phyloP scores from a whole-genome alignment of 2,888 invertebrate species.

The Scaptomyza flava region DNA sequence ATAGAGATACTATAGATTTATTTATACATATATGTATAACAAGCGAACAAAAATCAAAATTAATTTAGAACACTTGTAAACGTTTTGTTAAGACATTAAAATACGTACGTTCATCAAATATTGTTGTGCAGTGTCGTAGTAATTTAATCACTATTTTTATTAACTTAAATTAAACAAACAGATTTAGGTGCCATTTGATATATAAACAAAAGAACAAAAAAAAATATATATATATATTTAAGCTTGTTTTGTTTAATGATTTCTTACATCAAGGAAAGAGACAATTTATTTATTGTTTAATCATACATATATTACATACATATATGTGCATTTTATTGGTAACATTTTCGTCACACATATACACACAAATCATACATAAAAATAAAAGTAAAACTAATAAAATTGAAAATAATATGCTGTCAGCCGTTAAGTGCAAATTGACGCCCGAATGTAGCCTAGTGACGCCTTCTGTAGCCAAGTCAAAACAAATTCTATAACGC shows the following conservation, averaged over 20 bases:
- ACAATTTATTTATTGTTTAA: constrained; percentile 13
- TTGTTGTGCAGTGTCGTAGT: constrained; percentile 51
- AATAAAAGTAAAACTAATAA: constrained; percentile 41
- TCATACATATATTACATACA: constrained; percentile 75
- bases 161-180: constrained; percentile 48
- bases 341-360: constrained; percentile 58
- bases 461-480: constrained; percentile 25
- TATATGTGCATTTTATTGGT: constrained; percentile 74
- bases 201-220: constrained; percentile 19
- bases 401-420: constrained; percentile 28
- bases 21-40: constrained; percentile 2
- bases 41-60: constrained; percentile 68
- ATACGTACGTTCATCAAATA: constrained; percentile 32
- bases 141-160: constrained; percentile 47
- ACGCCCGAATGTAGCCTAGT: constrained; percentile 13
- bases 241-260: constrained; percentile 2
- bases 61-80: constrained; percentile 26
- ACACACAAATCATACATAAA: constrained; percentile 52
- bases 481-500: constrained; percentile 56
- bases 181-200: constrained; percentile 71
- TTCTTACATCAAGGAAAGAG: too few relatives aligned
- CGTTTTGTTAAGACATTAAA: constrained; percentile 32
- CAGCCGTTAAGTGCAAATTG: neutral
- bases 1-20: neutral
- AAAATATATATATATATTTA: constrained; percentile 6